These are phyloP conservation scores for Calliphora vicina DNA, from an alignment of 1,140 invertebrate species.

Conservation along the genomic window DNA sequence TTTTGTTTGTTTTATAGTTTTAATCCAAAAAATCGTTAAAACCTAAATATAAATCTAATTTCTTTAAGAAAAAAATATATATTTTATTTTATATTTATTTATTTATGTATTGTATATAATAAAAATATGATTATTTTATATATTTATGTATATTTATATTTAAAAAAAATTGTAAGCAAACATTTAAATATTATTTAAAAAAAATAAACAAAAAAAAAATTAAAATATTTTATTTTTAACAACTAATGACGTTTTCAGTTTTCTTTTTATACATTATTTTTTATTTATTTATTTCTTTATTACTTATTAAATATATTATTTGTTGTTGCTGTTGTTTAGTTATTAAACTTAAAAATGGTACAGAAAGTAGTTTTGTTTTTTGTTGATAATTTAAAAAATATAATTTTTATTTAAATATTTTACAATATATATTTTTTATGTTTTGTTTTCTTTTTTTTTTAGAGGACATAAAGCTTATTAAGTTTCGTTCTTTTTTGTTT, in stretches of 20 bases:
- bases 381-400: conserved; percentile 38
- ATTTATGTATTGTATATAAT: conserved; percentile 1
- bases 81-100: conserved; percentile 22
- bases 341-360: conserved; percentile 33
- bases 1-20: neutral
- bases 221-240: neutral
- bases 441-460: neutral
- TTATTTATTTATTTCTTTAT: neutral
- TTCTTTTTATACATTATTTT: neutral
- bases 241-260: neutral
- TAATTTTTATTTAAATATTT: conserved; percentile 38
- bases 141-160: neutral
- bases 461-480: conserved; percentile 13
- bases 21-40: conserved; percentile 7
- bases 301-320: conserved; percentile 46
- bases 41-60: neutral
- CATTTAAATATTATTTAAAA: neutral
- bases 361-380: neutral
- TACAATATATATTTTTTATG: neutral
- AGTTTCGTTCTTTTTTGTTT: neutral
- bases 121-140: neutral
- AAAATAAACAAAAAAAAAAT: neutral
- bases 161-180: neutral
- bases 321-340: conserved; percentile 47
- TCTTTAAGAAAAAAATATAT: conserved; percentile 24